These are phyloP conservation scores for Pyrgilauda ruficollis DNA, from an alignment of 2,113 vertebrate genomes.

Conservation along the genomic window DNA sequence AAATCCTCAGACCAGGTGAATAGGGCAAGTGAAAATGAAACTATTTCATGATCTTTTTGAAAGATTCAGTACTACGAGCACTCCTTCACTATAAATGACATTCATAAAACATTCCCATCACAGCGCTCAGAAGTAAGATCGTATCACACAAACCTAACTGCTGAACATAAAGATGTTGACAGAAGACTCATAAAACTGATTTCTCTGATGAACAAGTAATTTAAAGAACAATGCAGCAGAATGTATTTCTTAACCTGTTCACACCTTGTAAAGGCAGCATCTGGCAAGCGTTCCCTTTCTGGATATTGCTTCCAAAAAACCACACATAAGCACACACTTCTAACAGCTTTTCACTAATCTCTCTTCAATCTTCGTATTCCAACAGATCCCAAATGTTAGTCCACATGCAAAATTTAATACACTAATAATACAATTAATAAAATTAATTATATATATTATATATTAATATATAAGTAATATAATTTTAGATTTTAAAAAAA, in stretches of 20 bases:
- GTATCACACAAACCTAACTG: neutral
- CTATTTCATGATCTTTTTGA: neutral
- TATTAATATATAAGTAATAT: neutral
- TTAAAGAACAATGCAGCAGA: slow-evolving; percentile 26
- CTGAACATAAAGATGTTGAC: neutral
- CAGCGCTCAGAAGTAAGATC: neutral
- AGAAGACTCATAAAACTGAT: neutral
- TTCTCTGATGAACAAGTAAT: neutral
- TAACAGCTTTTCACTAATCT: neutral
- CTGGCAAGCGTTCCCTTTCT: neutral
- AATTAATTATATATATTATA: neutral
- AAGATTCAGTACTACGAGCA: neutral
- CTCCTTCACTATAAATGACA: neutral
- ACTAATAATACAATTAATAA: neutral
- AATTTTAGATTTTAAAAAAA: neutral
- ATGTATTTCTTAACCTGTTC: slow-evolving; percentile 38
- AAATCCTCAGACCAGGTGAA: neutral
- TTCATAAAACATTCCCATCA: neutral
- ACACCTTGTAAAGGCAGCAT: slow-evolving; percentile 33
- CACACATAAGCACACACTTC: neutral
- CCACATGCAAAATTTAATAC: neutral
- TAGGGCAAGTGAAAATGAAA: slow-evolving; percentile 32
- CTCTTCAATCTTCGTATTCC: neutral
- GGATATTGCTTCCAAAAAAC: neutral
- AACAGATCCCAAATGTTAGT: neutral